Conservation (phyloP, 1,140 invertebrate genomes). For the Zophobas atratus region DNA sequence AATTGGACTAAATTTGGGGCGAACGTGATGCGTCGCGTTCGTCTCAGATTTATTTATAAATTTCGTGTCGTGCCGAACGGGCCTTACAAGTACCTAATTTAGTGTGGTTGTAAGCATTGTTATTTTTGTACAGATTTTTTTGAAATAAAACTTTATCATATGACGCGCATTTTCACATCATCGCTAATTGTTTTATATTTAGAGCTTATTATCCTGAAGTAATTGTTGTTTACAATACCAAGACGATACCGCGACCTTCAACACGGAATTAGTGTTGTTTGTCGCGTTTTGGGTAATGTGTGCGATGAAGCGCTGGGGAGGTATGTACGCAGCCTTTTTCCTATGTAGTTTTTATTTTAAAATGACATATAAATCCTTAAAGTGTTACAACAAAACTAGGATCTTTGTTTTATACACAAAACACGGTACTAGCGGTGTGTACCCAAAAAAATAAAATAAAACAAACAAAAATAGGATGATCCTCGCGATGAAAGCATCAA, state of each 20-base stretch:
- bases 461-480: neutral
- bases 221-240: neutral
- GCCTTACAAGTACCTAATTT: neutral
- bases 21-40: too few relatives aligned
- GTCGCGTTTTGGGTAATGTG: neutral
- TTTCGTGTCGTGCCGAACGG: too few relatives aligned
- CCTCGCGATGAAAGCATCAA: constrained; percentile 7
- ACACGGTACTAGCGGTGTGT: neutral
- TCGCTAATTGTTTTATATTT: constrained; percentile 4
- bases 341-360: constrained; percentile 10
- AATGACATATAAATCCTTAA: constrained; percentile 32
- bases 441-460: constrained; percentile 4
- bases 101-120: constrained; percentile 7
- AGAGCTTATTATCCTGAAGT: neutral
- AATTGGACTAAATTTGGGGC: too few relatives aligned
- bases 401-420: constrained; percentile 29
- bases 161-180: neutral
- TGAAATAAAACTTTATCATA: constrained; percentile 1
- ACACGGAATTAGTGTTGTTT: neutral
- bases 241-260: neutral
- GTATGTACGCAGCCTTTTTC: constrained; percentile 2
- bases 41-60: too few relatives aligned
- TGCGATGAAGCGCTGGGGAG: constrained; percentile 9
- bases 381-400: constrained; percentile 13
- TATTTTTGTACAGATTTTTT: constrained; percentile 10